These are phyloP conservation scores for Trichopoda pennipes DNA, from an alignment of 2,888 invertebrate species.

Conservation along the genomic window DNA sequence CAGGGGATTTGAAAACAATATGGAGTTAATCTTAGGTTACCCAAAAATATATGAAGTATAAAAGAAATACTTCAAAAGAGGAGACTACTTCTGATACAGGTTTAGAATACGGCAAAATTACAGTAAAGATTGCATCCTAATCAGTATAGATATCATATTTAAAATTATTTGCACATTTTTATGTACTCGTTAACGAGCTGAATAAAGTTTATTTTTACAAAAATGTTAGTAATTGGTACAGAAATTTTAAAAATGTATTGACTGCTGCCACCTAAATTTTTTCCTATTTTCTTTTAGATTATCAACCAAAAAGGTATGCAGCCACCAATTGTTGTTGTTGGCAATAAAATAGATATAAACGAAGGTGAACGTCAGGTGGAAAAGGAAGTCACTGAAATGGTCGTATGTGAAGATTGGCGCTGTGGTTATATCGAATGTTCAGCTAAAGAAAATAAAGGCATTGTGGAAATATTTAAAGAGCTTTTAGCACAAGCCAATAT, in stretches of 20 bases:
- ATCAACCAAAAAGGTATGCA: slow-evolving; percentile 79
- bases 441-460: slow-evolving; percentile 82
- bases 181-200: no score
- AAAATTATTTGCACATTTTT: no score
- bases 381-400: slow-evolving; percentile 79
- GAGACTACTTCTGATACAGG: no score
- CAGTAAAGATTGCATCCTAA: no score
- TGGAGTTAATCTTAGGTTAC: no score
- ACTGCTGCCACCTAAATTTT: background rate
- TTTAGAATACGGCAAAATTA: no score
- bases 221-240: background rate
- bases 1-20: no score
- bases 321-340: slow-evolving; percentile 87
- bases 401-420: slow-evolving; percentile 82
- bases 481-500: slow-evolving; percentile 82
- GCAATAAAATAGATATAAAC: slow-evolving; percentile 85
- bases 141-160: no score
- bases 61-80: no score
- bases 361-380: slow-evolving; percentile 78
- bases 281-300: slow-evolving; percentile 69
- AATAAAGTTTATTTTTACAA: no score
- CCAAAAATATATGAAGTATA: no score
- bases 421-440: slow-evolving; percentile 83
- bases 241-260: no score
- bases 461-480: slow-evolving; percentile 82